Evolutionary conservation across 2,113 vertebrate genomes (phyloP), one percentile per base, ranked within the genome.

Genomic region (Cavia porcellus): DNA sequence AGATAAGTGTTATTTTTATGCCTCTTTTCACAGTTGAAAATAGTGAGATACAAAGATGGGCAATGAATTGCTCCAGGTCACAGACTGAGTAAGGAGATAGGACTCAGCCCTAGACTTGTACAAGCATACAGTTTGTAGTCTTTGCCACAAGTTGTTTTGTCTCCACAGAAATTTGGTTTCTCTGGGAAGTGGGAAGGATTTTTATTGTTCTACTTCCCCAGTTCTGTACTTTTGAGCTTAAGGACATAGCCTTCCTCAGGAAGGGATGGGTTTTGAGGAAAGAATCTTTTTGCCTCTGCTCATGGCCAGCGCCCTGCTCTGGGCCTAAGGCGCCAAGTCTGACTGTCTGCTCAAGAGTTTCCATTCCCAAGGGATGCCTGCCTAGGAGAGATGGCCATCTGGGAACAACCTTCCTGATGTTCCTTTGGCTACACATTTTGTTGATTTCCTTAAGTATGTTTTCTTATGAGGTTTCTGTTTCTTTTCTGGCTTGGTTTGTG

Each of bases 381-480:
- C 93, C 93, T 92, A 96, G 80, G 93, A 97, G 92, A 96, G 88
- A 90, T 74, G 96, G 95, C 92, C 96, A 96, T 97, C 96, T 96
- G 97, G 92, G 94, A 97, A 94, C 92, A 95, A 92, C 92, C 79
- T 97, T 97, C 95, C 70, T 95, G 77, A 96, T 92, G 82, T 94
- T 96, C 86, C 88, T 98, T 97, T 97, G 96, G 97, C 94, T 92
- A 94, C 77, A 7, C 50, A 90, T 96, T 96, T 97, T 97, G 97
- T 97, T 98, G 96, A 98, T 97, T 97, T 98, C 96, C 95, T 96
- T 97, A 94, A 97, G 97, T 95, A 87, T 97, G 94, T 97, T 97
- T 97, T 96, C 82, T 97, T 97, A 97, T 28, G 92, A 88, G 90
- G 88, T 98, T 98, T 97, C 95, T 97, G 92, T 97, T 97, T 97